Evolutionary conservation across 2,113 vertebrate species (phyloP).

Genomic region (Megaleporinus macrocephalus): DNA sequence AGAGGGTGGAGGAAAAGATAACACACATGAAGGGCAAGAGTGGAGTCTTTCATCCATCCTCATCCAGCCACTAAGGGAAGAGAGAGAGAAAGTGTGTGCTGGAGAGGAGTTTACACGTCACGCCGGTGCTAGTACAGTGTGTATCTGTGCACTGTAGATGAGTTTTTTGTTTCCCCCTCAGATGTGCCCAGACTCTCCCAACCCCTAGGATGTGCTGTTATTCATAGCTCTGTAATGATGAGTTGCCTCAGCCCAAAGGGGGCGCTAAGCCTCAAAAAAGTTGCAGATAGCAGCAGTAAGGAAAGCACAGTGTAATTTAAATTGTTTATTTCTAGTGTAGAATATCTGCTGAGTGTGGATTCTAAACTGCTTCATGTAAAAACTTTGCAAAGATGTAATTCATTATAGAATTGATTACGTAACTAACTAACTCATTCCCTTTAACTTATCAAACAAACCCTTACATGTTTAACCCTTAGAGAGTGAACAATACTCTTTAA

Average conservation of each 20-base stretch:
- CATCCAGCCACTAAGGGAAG: constrained; percentile 39
- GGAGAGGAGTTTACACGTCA: neutral
- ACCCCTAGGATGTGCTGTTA: neutral
- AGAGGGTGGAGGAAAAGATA: constrained; percentile 74
- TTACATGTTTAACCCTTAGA: no score
- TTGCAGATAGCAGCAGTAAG: neutral
- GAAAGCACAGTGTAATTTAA: neutral
- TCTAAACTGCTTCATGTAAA: no score
- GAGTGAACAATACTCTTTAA: no score
- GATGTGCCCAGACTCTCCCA: neutral
- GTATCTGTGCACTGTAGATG: constrained; percentile 18
- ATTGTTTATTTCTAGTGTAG: neutral
- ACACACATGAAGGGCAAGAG: constrained; percentile 65
- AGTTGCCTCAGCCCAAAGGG: neutral
- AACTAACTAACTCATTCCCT: no score
- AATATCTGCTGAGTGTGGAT: neutral
- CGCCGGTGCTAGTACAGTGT: constrained; percentile 13
- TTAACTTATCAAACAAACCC: no score
- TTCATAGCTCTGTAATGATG: neutral
- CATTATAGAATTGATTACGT: no score
- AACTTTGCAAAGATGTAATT: no score
- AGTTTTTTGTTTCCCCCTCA: neutral
- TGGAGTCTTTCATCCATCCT: constrained; percentile 53
- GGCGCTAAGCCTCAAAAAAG: neutral
- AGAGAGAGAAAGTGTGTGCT: neutral